A percentile compares a stretch with the other conserved stretches of the same genome.
Evolutionary conservation across 2,797 vertebrate genomes (phyloP).

Genomic region (Phalanger gymnotis): DNA sequence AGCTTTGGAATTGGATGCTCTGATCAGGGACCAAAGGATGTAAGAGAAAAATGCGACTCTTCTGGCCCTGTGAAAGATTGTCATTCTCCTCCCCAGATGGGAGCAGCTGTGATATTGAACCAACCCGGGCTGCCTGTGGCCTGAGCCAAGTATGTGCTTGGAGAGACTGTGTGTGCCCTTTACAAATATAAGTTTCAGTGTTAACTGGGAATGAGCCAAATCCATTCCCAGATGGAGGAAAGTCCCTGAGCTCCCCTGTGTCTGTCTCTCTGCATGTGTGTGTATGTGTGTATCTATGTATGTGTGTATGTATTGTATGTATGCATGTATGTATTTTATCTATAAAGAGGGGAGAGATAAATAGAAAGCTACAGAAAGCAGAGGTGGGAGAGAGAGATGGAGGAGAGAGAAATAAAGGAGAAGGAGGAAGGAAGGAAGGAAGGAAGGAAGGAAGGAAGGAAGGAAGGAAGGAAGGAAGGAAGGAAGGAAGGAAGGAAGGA

Average conservation of each 20-base stretch:
- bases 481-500: neutral
- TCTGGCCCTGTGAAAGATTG: slow-evolving; percentile 80
- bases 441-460: neutral
- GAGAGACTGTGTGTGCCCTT: slow-evolving; percentile 79
- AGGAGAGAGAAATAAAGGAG: neutral
- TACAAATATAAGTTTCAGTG: slow-evolving; percentile 77
- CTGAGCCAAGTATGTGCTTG: slow-evolving; percentile 82
- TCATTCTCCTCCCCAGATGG: slow-evolving; percentile 83
- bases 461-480: too few relatives aligned
- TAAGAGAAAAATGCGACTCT: slow-evolving; percentile 74
- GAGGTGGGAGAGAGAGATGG: neutral
- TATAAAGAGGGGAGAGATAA: neutral
- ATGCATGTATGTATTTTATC: neutral
- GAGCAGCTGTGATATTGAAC: slow-evolving; percentile 83
- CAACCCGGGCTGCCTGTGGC: slow-evolving; percentile 72
- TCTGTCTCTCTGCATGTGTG: neutral
- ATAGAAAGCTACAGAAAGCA: neutral
- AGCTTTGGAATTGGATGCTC: slow-evolving; percentile 53
- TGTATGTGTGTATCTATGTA: neutral
- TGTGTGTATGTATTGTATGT: neutral
- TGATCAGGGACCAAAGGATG: slow-evolving; percentile 61
- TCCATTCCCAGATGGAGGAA: slow-evolving; percentile 78
- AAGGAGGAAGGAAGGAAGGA: neutral
- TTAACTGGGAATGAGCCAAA: slow-evolving; percentile 78
- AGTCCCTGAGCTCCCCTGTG: slow-evolving; percentile 67